Conservation (phyloP, 2,888 invertebrate species). For the Tribolium freemani region DNA sequence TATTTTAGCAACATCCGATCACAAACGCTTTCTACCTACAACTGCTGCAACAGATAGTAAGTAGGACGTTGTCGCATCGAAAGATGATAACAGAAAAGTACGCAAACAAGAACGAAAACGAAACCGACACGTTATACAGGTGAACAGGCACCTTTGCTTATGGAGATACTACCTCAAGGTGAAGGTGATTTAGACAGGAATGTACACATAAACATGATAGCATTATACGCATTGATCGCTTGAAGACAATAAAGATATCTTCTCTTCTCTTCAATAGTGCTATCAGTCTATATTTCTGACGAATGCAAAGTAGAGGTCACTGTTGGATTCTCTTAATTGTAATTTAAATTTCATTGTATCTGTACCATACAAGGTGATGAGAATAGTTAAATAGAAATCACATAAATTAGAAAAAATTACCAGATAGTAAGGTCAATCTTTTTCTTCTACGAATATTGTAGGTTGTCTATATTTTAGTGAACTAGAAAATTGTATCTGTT, state of each 20-base stretch:
- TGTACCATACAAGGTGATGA: no score
- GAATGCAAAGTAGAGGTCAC: background rate
- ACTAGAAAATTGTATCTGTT: no score
- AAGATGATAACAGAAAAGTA: conserved; percentile 16
- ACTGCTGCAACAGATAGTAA: conserved; percentile 14
- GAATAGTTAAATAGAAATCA: no score
- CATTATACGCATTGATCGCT: background rate
- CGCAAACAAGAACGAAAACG: conserved; percentile 16
- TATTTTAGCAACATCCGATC: conserved; percentile 12
- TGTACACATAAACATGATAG: background rate
- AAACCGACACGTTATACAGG: conserved; percentile 14
- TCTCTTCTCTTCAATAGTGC: conserved; percentile 9
- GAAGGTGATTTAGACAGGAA: conserved; percentile 17
- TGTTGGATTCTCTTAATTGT: no score
- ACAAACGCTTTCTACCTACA: conserved; percentile 26
- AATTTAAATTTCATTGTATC: no score
- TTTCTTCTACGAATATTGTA: no score
- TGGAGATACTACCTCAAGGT: conserved; percentile 16
- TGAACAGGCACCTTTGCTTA: conserved; percentile 15
- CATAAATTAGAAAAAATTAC: no score
- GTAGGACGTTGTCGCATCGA: background rate
- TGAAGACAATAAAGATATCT: background rate
- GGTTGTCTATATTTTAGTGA: no score
- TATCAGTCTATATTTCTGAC: background rate
- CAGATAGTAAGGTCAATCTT: no score